Evolutionary conservation across 2,113 vertebrate genomes (phyloP), one percentile per base, ranked within the genome.

Genomic region (Pongo abelii): DNA sequence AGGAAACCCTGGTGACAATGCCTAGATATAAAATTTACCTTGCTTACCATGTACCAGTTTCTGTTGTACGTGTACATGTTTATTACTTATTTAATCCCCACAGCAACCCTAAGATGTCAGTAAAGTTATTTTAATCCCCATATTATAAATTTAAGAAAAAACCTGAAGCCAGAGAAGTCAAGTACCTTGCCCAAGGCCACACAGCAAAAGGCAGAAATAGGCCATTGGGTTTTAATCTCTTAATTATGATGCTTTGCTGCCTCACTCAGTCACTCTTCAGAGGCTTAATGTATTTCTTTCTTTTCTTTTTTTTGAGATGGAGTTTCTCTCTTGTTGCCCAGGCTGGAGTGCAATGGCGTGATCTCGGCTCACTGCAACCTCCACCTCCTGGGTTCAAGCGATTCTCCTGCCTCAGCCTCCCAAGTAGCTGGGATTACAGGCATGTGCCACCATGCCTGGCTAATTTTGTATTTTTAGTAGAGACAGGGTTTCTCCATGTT

Each of bases 11-110:
- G 35, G 18, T 40, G 57, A n/a, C 18, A 50, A 46, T 59, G 10
- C 5, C 52, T 89, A 48, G 6, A 48, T 48, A 77, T 3, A 40
- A 17, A 38, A 20, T 57, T 67, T 91, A 81, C n/a, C 78, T 2
- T 13, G 0, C 70, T 72, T 67, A 59, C 35, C 25, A n/a, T 11
- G 8, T 84, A 78, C 22, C 16, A 69, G 55, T 67, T 87, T 92
- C 57, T 87, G 12, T 89, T 92, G 52, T 48, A 2, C 89, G 4
- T 84, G 35, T 10, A 85, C 11, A 46, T 46, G 14, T 79, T 89
- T 8, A 79, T 64, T 59, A 94, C 61, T 93, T 90, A 50, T 50
- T 94, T 92, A 88, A 74, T 52, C 14, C 5, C 91, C 23, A 96
- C 48, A 96, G 84, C 30, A 50, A 38, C 8, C 6, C 32, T 80